These are phyloP conservation scores for Mormyrus hasselquistii DNA, from an alignment of 2,797 vertebrate genomes.

Conservation along the genomic window DNA sequence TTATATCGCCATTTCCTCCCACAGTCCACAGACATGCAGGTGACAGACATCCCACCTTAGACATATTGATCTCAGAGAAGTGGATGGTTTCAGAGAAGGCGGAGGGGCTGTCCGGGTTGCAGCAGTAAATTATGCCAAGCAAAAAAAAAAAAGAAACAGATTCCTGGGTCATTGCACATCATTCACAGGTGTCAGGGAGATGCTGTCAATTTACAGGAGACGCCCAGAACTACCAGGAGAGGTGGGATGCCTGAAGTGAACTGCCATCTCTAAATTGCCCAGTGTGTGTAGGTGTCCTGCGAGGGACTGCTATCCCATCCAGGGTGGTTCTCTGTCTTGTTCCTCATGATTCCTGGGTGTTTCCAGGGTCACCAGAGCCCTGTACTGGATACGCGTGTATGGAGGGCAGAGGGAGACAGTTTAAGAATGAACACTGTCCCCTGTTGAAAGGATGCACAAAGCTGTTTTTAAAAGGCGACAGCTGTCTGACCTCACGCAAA, in stretches of 20 bases:
- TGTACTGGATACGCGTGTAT: not conserved
- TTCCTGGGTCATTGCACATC: not conserved
- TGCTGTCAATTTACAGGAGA: not conserved
- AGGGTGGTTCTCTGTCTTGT: not conserved
- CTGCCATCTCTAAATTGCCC: not conserved
- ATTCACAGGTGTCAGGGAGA: not conserved
- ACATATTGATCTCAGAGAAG: not conserved
- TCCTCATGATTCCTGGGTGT: not conserved
- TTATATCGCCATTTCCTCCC: not conserved
- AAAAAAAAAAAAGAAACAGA: not conserved
- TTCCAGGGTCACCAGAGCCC: not conserved
- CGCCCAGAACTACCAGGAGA: not conserved
- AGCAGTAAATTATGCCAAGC: not conserved
- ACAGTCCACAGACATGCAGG: not conserved
- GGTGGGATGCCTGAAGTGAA: not conserved
- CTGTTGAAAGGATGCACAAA: not conserved
- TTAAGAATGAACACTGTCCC: not conserved
- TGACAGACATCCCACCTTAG: not conserved
- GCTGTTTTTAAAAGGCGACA: not conserved
- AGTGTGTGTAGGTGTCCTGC: not conserved
- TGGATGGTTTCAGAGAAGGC: not conserved
- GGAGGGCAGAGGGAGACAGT: not conserved
- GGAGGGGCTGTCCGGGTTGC: not conserved
- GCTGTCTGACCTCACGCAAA: not conserved
- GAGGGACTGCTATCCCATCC: not conserved